Conservation (phyloP, 2,888 invertebrate genomes). For the Vanessa cardui region DNA sequence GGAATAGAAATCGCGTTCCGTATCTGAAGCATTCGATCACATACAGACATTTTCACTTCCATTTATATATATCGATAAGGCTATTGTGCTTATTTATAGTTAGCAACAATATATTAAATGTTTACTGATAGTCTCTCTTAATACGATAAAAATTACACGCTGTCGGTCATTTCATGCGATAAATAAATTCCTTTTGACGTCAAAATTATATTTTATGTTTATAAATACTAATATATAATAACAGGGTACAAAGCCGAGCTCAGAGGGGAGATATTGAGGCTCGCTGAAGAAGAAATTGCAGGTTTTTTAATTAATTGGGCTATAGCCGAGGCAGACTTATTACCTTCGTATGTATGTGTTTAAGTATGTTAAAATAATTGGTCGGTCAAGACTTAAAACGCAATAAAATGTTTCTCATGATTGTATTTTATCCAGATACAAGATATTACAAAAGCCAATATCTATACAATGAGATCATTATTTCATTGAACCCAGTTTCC, state of each 20-base stretch:
- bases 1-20: not conserved
- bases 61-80: not conserved
- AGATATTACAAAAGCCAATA: too few species aligned
- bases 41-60: not conserved
- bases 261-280: conserved; percentile 42
- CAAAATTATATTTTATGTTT: conserved; percentile 67
- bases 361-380: conserved; percentile 3
- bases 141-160: conserved; percentile 63
- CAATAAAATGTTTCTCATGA: not conserved
- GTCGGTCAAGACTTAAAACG: not conserved
- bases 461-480: too few species aligned
- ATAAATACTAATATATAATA: conserved; percentile 68
- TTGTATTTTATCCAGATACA: too few species aligned
- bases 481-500: too few species aligned
- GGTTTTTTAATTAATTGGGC: conserved; percentile 37
- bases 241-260: conserved; percentile 47
- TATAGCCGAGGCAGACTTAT: conserved; percentile 27
- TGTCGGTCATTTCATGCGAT: conserved; percentile 52
- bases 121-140: conserved; percentile 53
- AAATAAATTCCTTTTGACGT: conserved; percentile 61
- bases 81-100: conserved; percentile 26
- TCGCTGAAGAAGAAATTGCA: conserved; percentile 36
- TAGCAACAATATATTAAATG: conserved; percentile 51
- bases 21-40: not conserved
- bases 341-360: conserved; percentile 12